These are phyloP conservation scores for Archegozetes longisetosus DNA, from an alignment of 1,140 invertebrate species.

Conservation along the genomic window DNA sequence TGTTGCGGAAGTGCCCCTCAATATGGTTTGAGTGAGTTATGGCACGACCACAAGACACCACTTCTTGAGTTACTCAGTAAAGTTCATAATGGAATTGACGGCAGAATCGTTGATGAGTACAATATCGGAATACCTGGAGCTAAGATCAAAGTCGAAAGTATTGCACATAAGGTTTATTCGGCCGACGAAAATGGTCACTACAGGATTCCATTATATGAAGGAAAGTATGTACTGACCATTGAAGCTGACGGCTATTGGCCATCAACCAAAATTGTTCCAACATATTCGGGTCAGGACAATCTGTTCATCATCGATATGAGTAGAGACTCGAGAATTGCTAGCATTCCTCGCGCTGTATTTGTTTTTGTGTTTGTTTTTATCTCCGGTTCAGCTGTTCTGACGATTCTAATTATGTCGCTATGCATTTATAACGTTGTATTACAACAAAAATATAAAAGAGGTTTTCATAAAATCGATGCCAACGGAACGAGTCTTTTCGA, in stretches of 20 bases:
- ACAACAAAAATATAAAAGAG: slow-evolving; percentile 1
- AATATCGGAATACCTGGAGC: slow-evolving; percentile 53
- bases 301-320: slow-evolving; percentile 45
- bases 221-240: slow-evolving; percentile 38
- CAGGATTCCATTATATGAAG: slow-evolving; percentile 65
- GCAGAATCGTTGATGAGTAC: slow-evolving; percentile 60
- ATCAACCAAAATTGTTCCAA: slow-evolving; percentile 30
- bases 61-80: slow-evolving; percentile 22
- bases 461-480: neutral
- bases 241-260: slow-evolving; percentile 37
- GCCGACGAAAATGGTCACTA: slow-evolving; percentile 74
- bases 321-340: slow-evolving; percentile 45
- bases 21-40: neutral
- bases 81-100: slow-evolving; percentile 70
- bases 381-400: slow-evolving; percentile 9
- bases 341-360: slow-evolving; percentile 52
- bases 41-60: neutral
- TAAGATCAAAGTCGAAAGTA: slow-evolving; percentile 50
- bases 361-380: slow-evolving; percentile 43
- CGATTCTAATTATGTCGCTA: slow-evolving; percentile 6
- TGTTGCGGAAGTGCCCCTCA: neutral
- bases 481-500: neutral
- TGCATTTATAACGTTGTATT: slow-evolving; percentile 13
- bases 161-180: slow-evolving; percentile 49
- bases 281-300: neutral